Conservation (phyloP, 2,113 vertebrate species). For the Plestiodon gilberti region DNA sequence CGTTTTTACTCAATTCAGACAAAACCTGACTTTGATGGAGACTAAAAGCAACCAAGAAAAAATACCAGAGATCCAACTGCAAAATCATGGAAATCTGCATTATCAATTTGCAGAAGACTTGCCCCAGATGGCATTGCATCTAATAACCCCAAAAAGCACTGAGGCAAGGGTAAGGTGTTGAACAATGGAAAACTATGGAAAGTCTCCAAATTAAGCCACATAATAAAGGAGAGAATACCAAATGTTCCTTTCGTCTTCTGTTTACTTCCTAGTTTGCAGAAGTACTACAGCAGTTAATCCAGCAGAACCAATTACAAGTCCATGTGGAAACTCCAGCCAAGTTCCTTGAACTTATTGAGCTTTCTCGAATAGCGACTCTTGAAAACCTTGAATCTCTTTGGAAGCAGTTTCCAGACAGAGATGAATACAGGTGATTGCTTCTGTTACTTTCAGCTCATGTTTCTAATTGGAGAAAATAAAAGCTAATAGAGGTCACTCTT, state of each 20-base stretch:
- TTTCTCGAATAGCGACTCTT: constrained; percentile 69
- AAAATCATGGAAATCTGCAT: constrained; percentile 77
- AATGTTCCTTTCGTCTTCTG: not conserved
- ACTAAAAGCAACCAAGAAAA: constrained; percentile 56
- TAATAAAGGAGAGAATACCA: not conserved
- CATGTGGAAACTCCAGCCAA: constrained; percentile 72
- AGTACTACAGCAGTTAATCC: constrained; percentile 74
- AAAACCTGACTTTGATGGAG: constrained; percentile 74
- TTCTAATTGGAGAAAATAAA: not conserved
- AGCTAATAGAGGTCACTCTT: not conserved
- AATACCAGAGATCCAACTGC: constrained; percentile 51
- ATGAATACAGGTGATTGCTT: constrained; percentile 49
- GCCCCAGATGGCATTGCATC: constrained; percentile 74
- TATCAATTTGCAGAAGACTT: constrained; percentile 73
- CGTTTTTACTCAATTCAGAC: constrained; percentile 62
- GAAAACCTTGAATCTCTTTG: constrained; percentile 78
- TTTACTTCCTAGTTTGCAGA: constrained; percentile 74
- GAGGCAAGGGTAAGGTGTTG: constrained; percentile 72
- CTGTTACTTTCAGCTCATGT: not conserved
- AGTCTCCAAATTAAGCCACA: not conserved
- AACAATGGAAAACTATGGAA: constrained; percentile 6
- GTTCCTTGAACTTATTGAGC: constrained; percentile 77
- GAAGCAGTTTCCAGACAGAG: constrained; percentile 63
- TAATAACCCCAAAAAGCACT: constrained; percentile 74
- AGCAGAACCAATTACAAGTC: constrained; percentile 67